A percentile compares a stretch with the other conserved stretches of the same genome.
These are phyloP conservation scores for Taeniopygia guttata DNA, from an alignment of 2,797 vertebrate genomes.

Conservation along the genomic window DNA sequence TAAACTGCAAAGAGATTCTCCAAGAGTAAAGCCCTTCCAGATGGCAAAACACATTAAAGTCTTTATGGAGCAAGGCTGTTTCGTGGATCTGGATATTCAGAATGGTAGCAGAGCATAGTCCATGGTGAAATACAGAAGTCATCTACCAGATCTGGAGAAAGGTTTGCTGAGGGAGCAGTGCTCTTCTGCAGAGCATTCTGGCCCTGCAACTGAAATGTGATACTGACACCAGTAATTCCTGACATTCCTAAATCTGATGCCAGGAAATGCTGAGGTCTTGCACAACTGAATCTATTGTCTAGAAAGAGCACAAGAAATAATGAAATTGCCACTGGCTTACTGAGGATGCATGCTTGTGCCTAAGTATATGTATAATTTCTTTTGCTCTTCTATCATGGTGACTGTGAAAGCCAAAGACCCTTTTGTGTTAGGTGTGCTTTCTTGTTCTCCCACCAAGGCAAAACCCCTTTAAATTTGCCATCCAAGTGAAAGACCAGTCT, in stretches of 20 bases:
- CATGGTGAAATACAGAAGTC: not conserved
- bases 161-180: not conserved
- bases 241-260: not conserved
- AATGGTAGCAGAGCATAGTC: not conserved
- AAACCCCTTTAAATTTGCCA: not conserved
- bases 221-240: not conserved
- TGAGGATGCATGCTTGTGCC: not conserved
- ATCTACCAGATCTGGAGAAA: not conserved
- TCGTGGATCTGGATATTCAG: not conserved
- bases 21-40: not conserved
- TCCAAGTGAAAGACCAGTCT: not conserved
- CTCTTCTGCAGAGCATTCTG: not conserved
- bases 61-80: not conserved
- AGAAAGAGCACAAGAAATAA: not conserved
- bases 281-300: not conserved
- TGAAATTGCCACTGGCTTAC: not conserved
- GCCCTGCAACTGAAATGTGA: not conserved
- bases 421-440: not conserved
- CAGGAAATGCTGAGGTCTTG: not conserved
- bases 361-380: not conserved
- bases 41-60: not conserved
- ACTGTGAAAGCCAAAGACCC: not conserved
- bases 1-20: not conserved
- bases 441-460: not conserved
- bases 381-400: not conserved